Evolutionary conservation across 2,797 vertebrate genomes (phyloP).

Genomic region (Otolemur crassicaudatus): DNA sequence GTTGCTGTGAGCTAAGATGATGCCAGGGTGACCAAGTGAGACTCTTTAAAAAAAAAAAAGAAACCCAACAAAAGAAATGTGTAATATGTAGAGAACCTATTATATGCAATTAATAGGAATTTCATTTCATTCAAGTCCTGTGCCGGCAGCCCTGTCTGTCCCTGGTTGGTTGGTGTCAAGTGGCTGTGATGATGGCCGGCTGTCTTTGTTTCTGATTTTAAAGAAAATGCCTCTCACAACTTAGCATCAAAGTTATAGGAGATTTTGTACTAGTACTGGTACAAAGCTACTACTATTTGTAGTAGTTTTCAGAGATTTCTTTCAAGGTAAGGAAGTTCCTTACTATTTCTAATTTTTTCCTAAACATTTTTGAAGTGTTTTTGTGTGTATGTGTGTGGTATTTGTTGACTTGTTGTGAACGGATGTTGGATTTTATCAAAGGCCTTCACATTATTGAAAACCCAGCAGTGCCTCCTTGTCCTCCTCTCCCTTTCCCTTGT

Average conservation of each 20-base stretch:
- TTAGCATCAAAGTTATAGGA: fast-evolving
- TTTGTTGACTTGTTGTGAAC: not conserved
- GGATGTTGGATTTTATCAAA: not conserved
- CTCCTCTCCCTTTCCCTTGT: not conserved
- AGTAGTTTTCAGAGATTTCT: not conserved
- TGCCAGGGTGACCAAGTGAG: no score
- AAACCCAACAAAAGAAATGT: no score
- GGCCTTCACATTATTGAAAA: not conserved
- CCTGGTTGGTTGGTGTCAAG: not conserved
- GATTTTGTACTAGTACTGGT: no score
- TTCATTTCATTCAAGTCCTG: fast-evolving
- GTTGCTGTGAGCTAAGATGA: no score
- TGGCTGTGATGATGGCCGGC: fast-evolving
- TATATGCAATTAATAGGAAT: not conserved
- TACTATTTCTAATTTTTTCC: not conserved
- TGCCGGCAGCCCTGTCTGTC: fast-evolving
- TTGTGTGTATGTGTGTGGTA: not conserved
- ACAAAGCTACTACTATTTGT: not conserved
- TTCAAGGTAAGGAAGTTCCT: not conserved
- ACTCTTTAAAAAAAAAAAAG: no score
- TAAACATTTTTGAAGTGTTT: not conserved
- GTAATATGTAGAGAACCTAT: not conserved
- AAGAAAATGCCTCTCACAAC: not conserved
- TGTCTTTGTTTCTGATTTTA: not conserved
- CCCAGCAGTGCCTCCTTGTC: not conserved